These are phyloP conservation scores for Eupithecia abbreviata DNA, from an alignment of 2,888 invertebrate species.

Conservation along the genomic window DNA sequence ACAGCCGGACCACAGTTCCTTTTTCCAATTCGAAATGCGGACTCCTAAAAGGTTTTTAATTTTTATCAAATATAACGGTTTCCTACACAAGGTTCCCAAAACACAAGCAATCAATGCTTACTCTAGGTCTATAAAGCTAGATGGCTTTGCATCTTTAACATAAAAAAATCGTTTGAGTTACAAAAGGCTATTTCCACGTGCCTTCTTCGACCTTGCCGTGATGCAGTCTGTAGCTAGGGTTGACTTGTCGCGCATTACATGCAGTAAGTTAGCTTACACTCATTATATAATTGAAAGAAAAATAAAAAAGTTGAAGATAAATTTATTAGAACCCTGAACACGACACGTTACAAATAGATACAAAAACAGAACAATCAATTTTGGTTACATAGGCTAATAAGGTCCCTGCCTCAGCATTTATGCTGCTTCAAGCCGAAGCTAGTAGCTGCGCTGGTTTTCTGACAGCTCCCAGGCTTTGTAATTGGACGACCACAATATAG, in stretches of 20 bases:
- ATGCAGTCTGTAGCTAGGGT: slow-evolving; percentile 29
- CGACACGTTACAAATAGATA: no score
- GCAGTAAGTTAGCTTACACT: no score
- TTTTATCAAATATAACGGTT: no score
- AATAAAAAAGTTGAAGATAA: neutral
- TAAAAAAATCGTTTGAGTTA: neutral
- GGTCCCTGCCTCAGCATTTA: no score
- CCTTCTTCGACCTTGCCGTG: slow-evolving; percentile 24
- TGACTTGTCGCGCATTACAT: slow-evolving; percentile 9
- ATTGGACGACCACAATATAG: neutral
- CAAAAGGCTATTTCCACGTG: slow-evolving; percentile 25
- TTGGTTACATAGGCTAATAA: no score
- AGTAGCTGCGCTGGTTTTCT: neutral
- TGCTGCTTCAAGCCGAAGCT: slow-evolving; percentile 3
- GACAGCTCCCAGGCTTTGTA: slow-evolving; percentile 4
- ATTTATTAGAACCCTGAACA: no score
- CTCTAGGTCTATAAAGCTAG: neutral
- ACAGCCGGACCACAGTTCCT: no score
- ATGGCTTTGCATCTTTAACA: neutral
- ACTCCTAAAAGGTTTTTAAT: no score
- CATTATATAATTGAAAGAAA: no score
- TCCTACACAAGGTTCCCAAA: neutral
- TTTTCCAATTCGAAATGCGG: no score
- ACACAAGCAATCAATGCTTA: neutral
- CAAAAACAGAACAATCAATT: no score